These are phyloP conservation scores for Macroglossus sobrinus DNA, from an alignment of 2,113 vertebrate genomes.

Conservation along the genomic window DNA sequence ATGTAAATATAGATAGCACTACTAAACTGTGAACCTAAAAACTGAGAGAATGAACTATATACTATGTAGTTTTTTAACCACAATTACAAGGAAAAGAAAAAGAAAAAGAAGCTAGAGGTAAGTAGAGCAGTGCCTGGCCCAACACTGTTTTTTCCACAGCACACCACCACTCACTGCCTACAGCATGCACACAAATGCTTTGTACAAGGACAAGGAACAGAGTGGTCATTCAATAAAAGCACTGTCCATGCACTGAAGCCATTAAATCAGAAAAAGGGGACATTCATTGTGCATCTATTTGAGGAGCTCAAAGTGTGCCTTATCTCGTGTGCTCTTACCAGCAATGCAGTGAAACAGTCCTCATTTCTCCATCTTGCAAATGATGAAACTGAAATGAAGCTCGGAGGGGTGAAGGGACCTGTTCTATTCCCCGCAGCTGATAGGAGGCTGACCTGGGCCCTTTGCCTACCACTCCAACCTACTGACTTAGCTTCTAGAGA, in stretches of 20 bases:
- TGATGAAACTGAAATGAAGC: not conserved
- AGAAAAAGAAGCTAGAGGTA: not conserved
- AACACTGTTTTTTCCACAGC: not conserved
- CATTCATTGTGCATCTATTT: not conserved
- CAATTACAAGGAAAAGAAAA: not conserved
- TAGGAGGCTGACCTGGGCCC: not conserved
- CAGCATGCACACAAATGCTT: not conserved
- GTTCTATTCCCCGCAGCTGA: no score
- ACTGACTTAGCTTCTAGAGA: not conserved
- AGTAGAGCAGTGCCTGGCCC: not conserved
- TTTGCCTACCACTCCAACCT: not conserved
- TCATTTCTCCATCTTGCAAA: not conserved
- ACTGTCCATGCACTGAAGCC: not conserved
- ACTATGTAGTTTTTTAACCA: slow-evolving; percentile 5
- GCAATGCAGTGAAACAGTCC: not conserved
- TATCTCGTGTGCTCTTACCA: no score
- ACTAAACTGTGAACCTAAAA: not conserved
- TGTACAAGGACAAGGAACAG: not conserved
- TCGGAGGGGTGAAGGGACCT: no score
- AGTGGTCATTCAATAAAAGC: not conserved
- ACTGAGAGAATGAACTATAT: not conserved
- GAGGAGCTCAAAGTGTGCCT: not conserved
- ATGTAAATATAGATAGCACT: not conserved
- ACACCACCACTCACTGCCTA: not conserved
- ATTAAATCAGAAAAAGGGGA: not conserved